Conservation (phyloP, 2,113 vertebrate species). For the Mungos mungo region DNA sequence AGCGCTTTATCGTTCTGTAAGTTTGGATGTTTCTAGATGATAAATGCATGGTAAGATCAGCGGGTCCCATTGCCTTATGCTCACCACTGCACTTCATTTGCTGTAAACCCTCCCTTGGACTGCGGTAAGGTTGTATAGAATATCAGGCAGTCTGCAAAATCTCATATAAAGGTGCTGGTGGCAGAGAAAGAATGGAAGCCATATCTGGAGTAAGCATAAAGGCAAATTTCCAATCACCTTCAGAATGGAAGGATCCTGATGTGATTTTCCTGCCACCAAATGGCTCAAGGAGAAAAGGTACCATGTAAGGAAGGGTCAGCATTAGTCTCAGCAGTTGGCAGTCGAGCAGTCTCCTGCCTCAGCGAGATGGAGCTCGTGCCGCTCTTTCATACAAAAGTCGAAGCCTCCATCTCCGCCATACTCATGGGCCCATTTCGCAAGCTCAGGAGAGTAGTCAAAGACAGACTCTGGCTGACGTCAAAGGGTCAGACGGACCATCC, state of each 20-base stretch:
- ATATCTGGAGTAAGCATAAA: not conserved
- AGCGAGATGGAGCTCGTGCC: accelerated
- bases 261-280: not conserved
- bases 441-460: not conserved
- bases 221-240: not conserved
- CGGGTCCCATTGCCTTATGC: not conserved
- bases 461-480: not conserved
- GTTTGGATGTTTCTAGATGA: not conserved
- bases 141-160: not conserved
- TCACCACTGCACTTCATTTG: not conserved
- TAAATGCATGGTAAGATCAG: not conserved
- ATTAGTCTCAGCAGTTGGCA: not conserved
- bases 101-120: not conserved
- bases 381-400: not conserved
- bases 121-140: not conserved
- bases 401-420: accelerated
- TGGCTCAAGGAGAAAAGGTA: not conserved
- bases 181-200: not conserved
- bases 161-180: not conserved
- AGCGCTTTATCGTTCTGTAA: not conserved
- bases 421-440: not conserved
- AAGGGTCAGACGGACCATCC: not conserved
- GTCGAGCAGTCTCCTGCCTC: not conserved
- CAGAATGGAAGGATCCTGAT: not conserved
- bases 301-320: not conserved